Evolutionary conservation across 2,888 invertebrate genomes (phyloP).

Genomic region (Xylophagus ater): DNA sequence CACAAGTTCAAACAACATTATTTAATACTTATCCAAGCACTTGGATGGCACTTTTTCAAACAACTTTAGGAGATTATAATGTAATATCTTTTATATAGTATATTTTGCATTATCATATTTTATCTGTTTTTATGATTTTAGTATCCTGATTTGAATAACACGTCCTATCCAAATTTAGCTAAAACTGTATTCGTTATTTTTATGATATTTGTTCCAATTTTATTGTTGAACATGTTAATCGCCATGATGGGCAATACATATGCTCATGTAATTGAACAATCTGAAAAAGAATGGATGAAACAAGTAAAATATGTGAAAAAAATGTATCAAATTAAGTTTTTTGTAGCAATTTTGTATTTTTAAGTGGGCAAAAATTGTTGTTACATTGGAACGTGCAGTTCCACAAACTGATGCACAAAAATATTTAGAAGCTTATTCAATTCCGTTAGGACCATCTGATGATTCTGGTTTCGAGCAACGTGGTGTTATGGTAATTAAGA

Average conservation of each 20-base stretch:
- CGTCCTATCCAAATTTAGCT: conserved; percentile 82
- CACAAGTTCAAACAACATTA: conserved; percentile 66
- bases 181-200: conserved; percentile 96
- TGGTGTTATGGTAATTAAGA: conserved; percentile 97
- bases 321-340: background rate
- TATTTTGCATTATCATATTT: background rate
- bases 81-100: conserved; percentile 46
- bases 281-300: conserved; percentile 98
- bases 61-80: conserved; percentile 94
- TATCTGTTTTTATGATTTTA: conserved; percentile 40
- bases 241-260: conserved; percentile 99
- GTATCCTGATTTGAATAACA: conserved; percentile 86
- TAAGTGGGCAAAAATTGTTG: conserved; percentile 98
- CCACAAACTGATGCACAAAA: conserved; percentile 80
- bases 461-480: conserved; percentile 76
- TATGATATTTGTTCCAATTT: conserved; percentile 95
- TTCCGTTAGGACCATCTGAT: conserved; percentile 74
- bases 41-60: conserved; percentile 97
- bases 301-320: conserved; percentile 51
- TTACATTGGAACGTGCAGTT: conserved; percentile 88
- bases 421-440: conserved; percentile 90
- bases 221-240: conserved; percentile 91
- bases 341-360: background rate
- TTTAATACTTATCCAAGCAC: conserved; percentile 81
- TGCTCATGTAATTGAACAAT: conserved; percentile 93